Evolutionary conservation across 2,113 vertebrate genomes (phyloP), one percentile per base, ranked within the genome.

Genomic region (Amblyornis subalaris): DNA sequence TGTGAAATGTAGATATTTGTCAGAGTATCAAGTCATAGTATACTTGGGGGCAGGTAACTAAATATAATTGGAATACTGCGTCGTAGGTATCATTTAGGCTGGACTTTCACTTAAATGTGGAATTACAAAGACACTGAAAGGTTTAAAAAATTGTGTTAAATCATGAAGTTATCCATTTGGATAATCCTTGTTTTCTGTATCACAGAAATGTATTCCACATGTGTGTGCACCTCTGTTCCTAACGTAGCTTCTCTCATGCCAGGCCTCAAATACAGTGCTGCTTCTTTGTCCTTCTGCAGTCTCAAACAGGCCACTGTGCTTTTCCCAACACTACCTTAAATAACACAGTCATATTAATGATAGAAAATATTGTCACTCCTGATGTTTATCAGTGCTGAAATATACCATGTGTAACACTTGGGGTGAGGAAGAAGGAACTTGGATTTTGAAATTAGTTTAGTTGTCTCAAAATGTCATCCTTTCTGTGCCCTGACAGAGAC

Each of bases 191-290:
- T 16, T 64, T 75, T 75, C 26, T 51, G 10, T 66, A 22, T 47
- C 8, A 67, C 1, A 28, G 62, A 61, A 42, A 14, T 51, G 3
- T 17, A 31, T 89, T 87, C 47, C 33, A 62, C 25, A 5, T 22
- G 6, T 36, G 21, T 53, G 8, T 74, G n/a, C 26, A 29, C 24
- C 9, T 64, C n/a, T 2, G 0, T 70, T 88, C 36, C 38, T 76
- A 25, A 26, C 2, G 2, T 24, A 51, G 15, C 65, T 86, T 73
- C 45, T 83, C 24, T 85, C 45, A 71, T 33, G 20, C 33, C 4
- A 26, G 54, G 31, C 69, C 28, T 85, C 0, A 0, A 5, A 7
- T 14, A 15, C 17, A 22, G 10, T 15, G 16, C 23, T 81, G 35
- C 50, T 77, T 5, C 55, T 84, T 78, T 36, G 26, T 69, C 17